Evolutionary conservation across 2,888 invertebrate genomes (phyloP).

Genomic region (Toxonevra muliebris): DNA sequence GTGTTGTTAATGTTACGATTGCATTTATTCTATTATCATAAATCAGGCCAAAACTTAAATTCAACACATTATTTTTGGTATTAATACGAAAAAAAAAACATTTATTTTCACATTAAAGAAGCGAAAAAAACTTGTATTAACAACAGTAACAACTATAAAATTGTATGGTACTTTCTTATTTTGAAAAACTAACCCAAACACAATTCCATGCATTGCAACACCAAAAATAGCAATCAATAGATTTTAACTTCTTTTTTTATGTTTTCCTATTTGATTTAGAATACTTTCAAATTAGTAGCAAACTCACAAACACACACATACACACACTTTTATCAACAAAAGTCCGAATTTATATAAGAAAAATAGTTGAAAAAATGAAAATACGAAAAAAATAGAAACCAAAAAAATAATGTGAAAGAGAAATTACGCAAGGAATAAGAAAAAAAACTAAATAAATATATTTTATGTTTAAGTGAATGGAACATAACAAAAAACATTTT

Average conservation of each 20-base stretch:
- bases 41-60: constrained; percentile 1
- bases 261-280: background rate
- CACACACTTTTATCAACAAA: constrained; percentile 43
- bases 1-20: constrained; percentile 44
- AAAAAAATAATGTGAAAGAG: background rate
- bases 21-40: constrained; percentile 7
- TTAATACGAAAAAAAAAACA: constrained; percentile 37
- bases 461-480: constrained; percentile 3
- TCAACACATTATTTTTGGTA: constrained; percentile 15
- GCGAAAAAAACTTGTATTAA: constrained; percentile 20
- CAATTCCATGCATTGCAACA: constrained; percentile 18
- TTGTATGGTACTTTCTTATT: no score
- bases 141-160: constrained; percentile 12
- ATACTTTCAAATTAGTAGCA: background rate
- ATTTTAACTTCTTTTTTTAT: background rate
- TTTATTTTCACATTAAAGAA: constrained; percentile 39
- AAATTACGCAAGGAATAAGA: background rate
- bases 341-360: constrained; percentile 57
- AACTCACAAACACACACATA: constrained; percentile 13
- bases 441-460: background rate
- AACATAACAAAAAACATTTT: constrained; percentile 7
- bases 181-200: constrained; percentile 17
- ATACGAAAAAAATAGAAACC: constrained; percentile 20
- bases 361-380: constrained; percentile 36
- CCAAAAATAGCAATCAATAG: background rate